phyloP scores from a whole-genome alignment of 30 jellyfish, hydroid and myxozoan genomes.

The Mastigias papua region DNA sequence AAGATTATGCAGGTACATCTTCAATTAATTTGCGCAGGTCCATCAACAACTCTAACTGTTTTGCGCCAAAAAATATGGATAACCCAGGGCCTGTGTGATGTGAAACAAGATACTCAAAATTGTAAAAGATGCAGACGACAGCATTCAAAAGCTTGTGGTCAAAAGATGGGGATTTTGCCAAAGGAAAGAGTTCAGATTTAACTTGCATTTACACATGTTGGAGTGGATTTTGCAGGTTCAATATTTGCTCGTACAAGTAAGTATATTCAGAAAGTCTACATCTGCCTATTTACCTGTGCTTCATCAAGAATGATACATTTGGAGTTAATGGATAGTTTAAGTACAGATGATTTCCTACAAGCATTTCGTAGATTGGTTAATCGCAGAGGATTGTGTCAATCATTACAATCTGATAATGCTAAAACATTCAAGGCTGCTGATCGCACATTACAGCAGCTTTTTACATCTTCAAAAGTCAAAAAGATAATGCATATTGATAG shows the following conservation, averaged over 20 bases:
- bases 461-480: no score
- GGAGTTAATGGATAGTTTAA: not conserved
- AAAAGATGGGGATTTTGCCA: no score
- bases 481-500: no score
- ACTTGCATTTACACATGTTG: no score
- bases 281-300: not conserved
- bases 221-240: no score
- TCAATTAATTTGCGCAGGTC: not conserved
- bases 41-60: not conserved
- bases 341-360: not conserved
- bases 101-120: not conserved
- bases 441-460: not conserved
- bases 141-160: not conserved
- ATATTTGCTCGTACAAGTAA: not conserved
- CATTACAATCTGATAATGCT: no score
- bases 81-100: not conserved
- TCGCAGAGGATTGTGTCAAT: no score
- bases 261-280: not conserved
- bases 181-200: no score
- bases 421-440: not conserved
- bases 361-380: no score
- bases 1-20: not conserved
- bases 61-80: not conserved
- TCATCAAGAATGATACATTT: not conserved
- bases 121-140: not conserved